Evolutionary conservation across 2,113 vertebrate genomes (phyloP), one percentile per base, ranked within the genome.

Genomic region (Petaurus breviceps): DNA sequence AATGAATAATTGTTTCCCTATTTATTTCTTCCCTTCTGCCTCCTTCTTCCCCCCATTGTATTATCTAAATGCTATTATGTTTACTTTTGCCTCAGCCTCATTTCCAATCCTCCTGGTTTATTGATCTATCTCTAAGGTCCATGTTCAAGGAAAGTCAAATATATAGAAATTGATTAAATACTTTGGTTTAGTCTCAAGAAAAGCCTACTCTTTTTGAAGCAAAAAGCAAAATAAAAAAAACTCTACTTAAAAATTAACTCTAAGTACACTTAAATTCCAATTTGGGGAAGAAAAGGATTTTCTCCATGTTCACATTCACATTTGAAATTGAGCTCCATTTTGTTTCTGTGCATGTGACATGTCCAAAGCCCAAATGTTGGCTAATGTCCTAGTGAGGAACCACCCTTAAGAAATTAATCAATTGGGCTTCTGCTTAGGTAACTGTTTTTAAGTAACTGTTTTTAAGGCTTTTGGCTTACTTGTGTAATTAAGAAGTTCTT

Each of bases 131-230:
- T 68, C 61, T 57, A 91, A 50, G 52, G 3, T 54, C 43, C 92
- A 37, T 50, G 91, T 28, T 57, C 12, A 93, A 95, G 52, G 50
- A 93, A 94, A 96, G 47, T 90, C 19, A 91, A 96, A 93, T 46
- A 8, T 49, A 57, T 93, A 53, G 25, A 51, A 90, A 31, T 89
- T 55, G 53, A 92, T 89, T 94, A 91, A 93, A 52, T 84, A 89
- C 84, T 37, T 90, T 90, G n/a, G 31, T 43, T n/a, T 61, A 90
- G 51, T 94, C 28, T 47, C 43, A 53, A 92, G 96, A 92, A 46
- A 23, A 24, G 50, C 19, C 93, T 3, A 57, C 8, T 51, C 2
- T 77, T 49, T 91, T 93, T 91, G 53, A 12, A 84, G 43, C 16
- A 31, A 84, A 77, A 43, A 84, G n/a, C 68, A 43, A 49, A 49